phyloP scores from a whole-genome alignment of 2,113 vertebrate genomes.

The Cinclus mexicanus region DNA sequence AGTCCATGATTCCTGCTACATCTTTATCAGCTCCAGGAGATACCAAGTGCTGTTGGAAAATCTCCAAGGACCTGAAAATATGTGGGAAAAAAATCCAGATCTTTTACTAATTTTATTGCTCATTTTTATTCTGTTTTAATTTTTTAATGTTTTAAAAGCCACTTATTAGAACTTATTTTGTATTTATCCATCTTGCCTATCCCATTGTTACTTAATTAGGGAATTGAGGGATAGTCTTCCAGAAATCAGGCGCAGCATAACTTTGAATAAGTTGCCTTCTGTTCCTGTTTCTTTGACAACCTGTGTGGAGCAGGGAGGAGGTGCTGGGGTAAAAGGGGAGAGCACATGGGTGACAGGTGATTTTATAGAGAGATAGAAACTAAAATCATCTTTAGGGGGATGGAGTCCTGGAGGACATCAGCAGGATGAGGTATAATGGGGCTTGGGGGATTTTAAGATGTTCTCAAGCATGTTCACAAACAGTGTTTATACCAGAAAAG shows the following conservation, averaged over 20 bases:
- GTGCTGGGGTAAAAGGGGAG: neutral
- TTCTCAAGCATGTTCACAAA: neutral
- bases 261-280: neutral
- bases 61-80: neutral
- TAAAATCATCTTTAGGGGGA: neutral
- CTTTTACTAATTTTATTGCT: neutral
- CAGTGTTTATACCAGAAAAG: neutral
- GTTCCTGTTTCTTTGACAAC: neutral
- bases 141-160: neutral
- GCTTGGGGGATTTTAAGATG: neutral
- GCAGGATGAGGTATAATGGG: neutral
- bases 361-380: neutral
- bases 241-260: neutral
- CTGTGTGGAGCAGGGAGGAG: neutral
- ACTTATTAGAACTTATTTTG: neutral
- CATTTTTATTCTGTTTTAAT: neutral
- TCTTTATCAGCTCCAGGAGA: neutral
- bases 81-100: neutral
- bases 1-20: neutral
- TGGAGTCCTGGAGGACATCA: neutral
- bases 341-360: neutral
- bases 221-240: neutral
- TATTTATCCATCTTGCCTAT: neutral
- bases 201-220: neutral
- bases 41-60: neutral